These are phyloP conservation scores for Tachyglossus aculeatus DNA, from an alignment of 2,797 vertebrate genomes.

Conservation along the genomic window DNA sequence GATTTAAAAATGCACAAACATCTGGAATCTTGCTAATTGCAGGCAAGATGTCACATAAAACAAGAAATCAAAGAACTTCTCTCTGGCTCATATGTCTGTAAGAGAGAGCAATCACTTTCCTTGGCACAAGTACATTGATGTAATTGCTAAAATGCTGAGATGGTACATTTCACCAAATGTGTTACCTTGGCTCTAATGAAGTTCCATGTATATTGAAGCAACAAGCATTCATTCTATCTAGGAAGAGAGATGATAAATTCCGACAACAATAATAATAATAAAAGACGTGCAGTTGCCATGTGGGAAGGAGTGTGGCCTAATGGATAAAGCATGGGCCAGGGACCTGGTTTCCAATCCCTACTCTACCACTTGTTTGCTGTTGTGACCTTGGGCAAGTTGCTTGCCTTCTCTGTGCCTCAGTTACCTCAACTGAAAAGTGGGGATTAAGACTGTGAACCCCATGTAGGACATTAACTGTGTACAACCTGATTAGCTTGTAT, in stretches of 20 bases:
- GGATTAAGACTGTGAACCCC: too few species aligned
- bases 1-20: slow-evolving; percentile 69
- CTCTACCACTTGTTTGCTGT: too few species aligned
- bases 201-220: slow-evolving; percentile 38
- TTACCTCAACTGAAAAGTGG: too few species aligned
- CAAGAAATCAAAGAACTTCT: slow-evolving; percentile 58
- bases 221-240: slow-evolving; percentile 50
- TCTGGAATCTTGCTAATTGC: slow-evolving; percentile 70
- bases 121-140: slow-evolving; percentile 52
- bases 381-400: too few species aligned
- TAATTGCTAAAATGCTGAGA: slow-evolving; percentile 66
- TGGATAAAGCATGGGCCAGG: too few species aligned
- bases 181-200: slow-evolving; percentile 52
- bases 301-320: too few species aligned
- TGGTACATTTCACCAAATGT: slow-evolving; percentile 53
- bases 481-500: too few species aligned
- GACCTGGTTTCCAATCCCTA: too few species aligned
- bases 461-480: too few species aligned
- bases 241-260: slow-evolving; percentile 26
- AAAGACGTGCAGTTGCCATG: slow-evolving; percentile 25
- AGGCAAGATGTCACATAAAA: slow-evolving; percentile 67
- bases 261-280: slow-evolving; percentile 45
- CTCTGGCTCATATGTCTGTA: slow-evolving; percentile 55
- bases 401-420: too few species aligned
- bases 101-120: slow-evolving; percentile 65